Percentiles rank a stretch among this genome's conserved stretches.
Evolutionary conservation across 2,797 vertebrate species (phyloP).

Genomic region (Bradypodion ventrale): DNA sequence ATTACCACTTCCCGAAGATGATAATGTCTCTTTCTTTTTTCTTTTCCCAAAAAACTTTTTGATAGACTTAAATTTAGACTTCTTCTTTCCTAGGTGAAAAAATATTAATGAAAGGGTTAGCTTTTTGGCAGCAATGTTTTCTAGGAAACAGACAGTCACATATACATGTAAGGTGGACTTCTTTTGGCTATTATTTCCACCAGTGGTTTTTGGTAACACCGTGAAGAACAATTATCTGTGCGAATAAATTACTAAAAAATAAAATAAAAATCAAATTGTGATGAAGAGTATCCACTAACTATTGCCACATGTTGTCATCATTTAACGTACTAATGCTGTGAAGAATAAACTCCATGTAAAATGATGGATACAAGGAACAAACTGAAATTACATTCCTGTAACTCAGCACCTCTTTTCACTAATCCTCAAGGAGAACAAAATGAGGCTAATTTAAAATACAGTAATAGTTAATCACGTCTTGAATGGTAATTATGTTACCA

Average conservation of each 20-base stretch:
- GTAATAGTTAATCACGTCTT: constrained; percentile 23
- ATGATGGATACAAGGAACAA: constrained; percentile 16
- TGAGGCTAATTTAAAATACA: constrained; percentile 44
- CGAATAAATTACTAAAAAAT: constrained; percentile 35
- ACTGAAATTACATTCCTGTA: constrained; percentile 52
- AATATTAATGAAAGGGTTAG: constrained; percentile 40
- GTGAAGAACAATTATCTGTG: constrained; percentile 9
- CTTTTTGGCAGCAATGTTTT: constrained; percentile 12
- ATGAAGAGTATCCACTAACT: constrained; percentile 37
- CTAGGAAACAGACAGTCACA: background rate
- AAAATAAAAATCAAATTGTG: constrained; percentile 6
- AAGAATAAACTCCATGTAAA: constrained; percentile 53
- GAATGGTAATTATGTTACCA: constrained; percentile 43
- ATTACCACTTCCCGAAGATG: constrained; percentile 61
- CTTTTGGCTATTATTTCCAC: background rate
- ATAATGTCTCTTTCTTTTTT: constrained; percentile 76
- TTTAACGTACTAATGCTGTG: constrained; percentile 37
- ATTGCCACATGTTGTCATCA: constrained; percentile 18
- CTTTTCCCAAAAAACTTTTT: constrained; percentile 86
- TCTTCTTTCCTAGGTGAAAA: constrained; percentile 83
- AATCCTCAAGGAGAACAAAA: constrained; percentile 39
- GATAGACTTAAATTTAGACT: constrained; percentile 86
- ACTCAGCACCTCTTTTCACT: constrained; percentile 39
- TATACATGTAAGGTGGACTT: constrained; percentile 8
- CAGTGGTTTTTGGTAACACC: background rate